Conservation (phyloP, 2,797 vertebrate genomes). For the Tapera naevia region DNA sequence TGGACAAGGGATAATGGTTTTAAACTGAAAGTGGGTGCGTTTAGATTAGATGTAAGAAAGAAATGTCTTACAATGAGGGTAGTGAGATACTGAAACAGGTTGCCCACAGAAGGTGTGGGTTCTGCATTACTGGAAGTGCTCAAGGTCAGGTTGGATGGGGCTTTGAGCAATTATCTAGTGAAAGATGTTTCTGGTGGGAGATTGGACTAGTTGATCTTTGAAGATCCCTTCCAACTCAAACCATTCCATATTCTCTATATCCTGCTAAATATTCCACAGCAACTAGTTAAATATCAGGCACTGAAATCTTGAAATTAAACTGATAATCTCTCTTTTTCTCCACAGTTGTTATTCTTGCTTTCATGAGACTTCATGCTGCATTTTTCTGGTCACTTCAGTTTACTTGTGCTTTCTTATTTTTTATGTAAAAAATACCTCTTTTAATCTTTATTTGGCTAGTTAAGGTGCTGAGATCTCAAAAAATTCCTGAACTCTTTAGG, state of each 20-base stretch:
- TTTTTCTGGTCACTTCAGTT: neutral
- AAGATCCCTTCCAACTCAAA: neutral
- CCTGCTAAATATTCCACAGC: neutral
- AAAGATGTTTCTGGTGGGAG: neutral
- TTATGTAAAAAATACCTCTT: neutral
- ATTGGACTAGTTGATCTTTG: neutral
- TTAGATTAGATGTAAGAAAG: too few relatives aligned
- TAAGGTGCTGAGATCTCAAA: neutral
- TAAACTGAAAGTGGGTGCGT: too few relatives aligned
- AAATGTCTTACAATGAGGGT: too few relatives aligned
- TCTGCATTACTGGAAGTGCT: neutral
- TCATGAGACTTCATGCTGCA: neutral
- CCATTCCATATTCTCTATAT: neutral
- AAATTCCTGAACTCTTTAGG: neutral
- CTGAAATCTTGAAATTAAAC: neutral
- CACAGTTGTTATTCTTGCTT: neutral
- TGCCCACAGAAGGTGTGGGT: too few relatives aligned
- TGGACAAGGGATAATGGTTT: too few relatives aligned
- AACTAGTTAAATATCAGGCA: neutral
- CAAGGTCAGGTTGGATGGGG: neutral
- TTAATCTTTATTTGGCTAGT: neutral
- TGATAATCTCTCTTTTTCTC: neutral
- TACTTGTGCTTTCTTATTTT: neutral
- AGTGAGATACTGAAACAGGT: too few relatives aligned
- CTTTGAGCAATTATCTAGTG: neutral